Evolutionary conservation across 1,140 invertebrate species (phyloP).

Genomic region (Drosophila melanica): DNA sequence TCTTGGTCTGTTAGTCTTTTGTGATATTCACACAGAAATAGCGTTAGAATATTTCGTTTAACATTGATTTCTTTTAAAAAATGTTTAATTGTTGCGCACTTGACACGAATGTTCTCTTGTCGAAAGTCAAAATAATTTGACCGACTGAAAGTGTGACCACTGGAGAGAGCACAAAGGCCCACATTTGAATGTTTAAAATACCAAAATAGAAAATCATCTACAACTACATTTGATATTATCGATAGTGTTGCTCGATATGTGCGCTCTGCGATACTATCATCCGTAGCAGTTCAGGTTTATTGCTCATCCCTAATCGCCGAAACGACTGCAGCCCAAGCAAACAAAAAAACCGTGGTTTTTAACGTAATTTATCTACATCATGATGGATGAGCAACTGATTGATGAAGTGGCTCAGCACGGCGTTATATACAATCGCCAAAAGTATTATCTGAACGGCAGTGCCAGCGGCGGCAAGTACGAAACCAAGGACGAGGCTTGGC

Average conservation of each 20-base stretch:
- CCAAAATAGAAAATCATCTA: background rate
- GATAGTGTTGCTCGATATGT: background rate
- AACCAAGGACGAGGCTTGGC: constrained; percentile 83
- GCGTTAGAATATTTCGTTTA: background rate
- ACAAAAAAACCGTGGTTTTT: constrained; percentile 24
- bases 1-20: background rate
- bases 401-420: constrained; percentile 81
- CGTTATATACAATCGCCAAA: constrained; percentile 82
- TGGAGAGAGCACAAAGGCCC: background rate
- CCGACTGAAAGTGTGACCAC: constrained; percentile 10
- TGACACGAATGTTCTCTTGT: constrained; percentile 23
- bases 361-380: constrained; percentile 42
- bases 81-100: constrained; percentile 31
- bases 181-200: constrained; percentile 9
- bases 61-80: constrained; percentile 25
- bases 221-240: background rate
- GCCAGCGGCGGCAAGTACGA: constrained; percentile 76
- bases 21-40: constrained; percentile 7
- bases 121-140: constrained; percentile 26
- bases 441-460: constrained; percentile 79
- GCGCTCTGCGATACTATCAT: background rate
- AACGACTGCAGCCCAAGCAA: constrained; percentile 32
- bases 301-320: constrained; percentile 30
- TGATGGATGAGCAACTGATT: constrained; percentile 83
- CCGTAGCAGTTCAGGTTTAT: background rate